These are phyloP conservation scores for Nipponacmea schrenckii DNA, from an alignment of 2,888 invertebrate genomes.

Conservation along the genomic window DNA sequence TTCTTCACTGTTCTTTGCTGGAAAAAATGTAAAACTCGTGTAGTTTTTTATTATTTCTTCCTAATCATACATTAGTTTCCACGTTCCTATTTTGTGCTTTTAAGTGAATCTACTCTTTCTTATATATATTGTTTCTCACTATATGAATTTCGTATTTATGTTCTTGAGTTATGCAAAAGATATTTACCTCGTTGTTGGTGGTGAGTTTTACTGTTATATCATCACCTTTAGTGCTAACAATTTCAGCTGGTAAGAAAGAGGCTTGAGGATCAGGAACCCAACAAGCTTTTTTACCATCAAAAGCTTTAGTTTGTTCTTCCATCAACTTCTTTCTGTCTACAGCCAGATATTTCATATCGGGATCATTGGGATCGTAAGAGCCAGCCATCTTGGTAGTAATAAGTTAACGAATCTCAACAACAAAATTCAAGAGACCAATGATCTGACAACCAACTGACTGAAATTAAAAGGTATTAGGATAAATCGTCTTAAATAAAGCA, in stretches of 20 bases:
- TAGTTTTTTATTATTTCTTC: neutral
- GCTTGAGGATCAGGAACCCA: conserved; percentile 99
- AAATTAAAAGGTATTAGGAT: neutral
- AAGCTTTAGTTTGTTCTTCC: conserved; percentile 56
- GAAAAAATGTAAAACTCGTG: conserved; percentile 49
- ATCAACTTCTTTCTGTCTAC: conserved; percentile 61
- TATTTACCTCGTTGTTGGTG: conserved; percentile 67
- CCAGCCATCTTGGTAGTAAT: neutral
- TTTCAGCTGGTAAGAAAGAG: conserved; percentile 96
- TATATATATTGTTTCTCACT: no score
- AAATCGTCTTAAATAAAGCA: no score
- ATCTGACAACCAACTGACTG: conserved; percentile 6
- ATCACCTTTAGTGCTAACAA: conserved; percentile 98
- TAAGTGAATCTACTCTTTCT: neutral
- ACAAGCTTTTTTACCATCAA: conserved; percentile 88
- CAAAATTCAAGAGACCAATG: neutral
- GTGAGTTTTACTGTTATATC: conserved; percentile 91
- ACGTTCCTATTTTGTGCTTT: neutral
- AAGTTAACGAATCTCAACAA: no score
- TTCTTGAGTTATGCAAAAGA: conserved; percentile 24
- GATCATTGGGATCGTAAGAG: conserved; percentile 44
- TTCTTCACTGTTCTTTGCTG: conserved; percentile 83
- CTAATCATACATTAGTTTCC: neutral
- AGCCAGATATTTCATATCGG: conserved; percentile 62
- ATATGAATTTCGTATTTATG: no score